phyloP scores from a whole-genome alignment of 2,113 vertebrate genomes.

The Sinocyclocheilus rhinocerous region DNA sequence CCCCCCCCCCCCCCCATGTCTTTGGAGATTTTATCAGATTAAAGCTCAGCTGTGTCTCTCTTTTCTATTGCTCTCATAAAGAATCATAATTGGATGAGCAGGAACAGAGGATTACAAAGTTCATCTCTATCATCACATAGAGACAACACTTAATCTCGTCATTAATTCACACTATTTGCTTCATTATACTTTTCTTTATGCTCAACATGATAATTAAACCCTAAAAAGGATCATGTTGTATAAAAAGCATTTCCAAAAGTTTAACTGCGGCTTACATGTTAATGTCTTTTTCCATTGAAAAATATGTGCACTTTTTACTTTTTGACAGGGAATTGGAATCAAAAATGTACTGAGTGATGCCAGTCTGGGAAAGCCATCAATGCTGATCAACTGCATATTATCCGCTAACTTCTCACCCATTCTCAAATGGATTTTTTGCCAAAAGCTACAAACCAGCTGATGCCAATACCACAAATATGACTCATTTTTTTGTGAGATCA shows the following conservation, averaged over 20 bases:
- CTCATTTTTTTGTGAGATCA: neutral
- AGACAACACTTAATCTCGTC: constrained; percentile 4
- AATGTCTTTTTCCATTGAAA: constrained; percentile 11
- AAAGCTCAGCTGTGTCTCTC: neutral
- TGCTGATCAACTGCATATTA: neutral
- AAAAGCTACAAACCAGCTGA: constrained; percentile 13
- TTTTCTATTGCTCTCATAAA: neutral
- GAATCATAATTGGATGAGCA: neutral
- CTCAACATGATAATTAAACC: constrained; percentile 18
- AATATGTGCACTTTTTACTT: neutral
- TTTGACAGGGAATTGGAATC: neutral
- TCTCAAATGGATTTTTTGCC: neutral
- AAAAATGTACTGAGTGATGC: neutral
- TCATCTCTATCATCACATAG: neutral
- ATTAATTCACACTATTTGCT: neutral
- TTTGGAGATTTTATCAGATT: neutral
- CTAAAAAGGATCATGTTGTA: neutral
- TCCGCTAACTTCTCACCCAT: neutral
- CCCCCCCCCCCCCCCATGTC: too few species aligned
- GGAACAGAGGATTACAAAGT: neutral
- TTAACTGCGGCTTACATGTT: neutral
- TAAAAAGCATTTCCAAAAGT: neutral
- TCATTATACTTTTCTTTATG: neutral
- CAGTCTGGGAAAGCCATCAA: constrained; percentile 37
- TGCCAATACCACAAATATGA: constrained; percentile 4